Conservation (phyloP, 2,888 invertebrate genomes). For the Drosophila neutralis region DNA sequence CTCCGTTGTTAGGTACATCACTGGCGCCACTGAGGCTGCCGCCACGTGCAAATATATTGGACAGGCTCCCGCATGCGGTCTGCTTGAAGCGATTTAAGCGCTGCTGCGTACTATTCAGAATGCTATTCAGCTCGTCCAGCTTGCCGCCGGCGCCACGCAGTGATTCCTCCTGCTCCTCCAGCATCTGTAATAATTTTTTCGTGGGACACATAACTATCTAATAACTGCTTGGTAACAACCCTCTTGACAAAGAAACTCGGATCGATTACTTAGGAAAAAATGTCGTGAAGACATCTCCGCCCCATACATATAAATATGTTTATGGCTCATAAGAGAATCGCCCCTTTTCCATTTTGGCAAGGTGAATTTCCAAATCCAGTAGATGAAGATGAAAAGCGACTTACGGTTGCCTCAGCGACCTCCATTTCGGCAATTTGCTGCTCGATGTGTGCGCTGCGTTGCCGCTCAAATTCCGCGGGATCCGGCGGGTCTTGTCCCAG, state of each 20-base stretch:
- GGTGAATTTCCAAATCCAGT: too few relatives aligned
- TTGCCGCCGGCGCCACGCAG: slow-evolving; percentile 89
- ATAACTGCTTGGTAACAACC: not conserved
- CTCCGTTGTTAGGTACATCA: slow-evolving; percentile 82
- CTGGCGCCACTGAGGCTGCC: slow-evolving; percentile 35
- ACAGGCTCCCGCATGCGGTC: slow-evolving; percentile 89
- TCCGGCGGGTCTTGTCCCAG: slow-evolving; percentile 90
- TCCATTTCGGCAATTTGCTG: slow-evolving; percentile 85
- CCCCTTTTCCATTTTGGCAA: not conserved
- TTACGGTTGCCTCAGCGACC: slow-evolving; percentile 85
- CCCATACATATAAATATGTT: not conserved
- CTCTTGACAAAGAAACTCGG: not conserved
- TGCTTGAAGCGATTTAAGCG: slow-evolving; percentile 93
- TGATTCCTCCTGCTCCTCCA: slow-evolving; percentile 88
- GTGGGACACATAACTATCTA: not conserved
- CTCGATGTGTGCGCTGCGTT: slow-evolving; percentile 85
- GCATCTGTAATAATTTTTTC: slow-evolving; percentile 85
- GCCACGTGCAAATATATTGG: slow-evolving; percentile 87
- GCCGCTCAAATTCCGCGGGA: slow-evolving; percentile 88
- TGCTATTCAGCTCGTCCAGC: slow-evolving; percentile 91
- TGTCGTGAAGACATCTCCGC: too few relatives aligned
- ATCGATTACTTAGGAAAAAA: not conserved
- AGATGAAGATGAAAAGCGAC: slow-evolving; percentile 8
- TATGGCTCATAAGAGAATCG: not conserved
- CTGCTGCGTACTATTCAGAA: slow-evolving; percentile 92